A percentile compares a stretch with the other conserved stretches of the same genome.
phyloP scores from a whole-genome alignment of 2,113 vertebrate species.

The Otus sunia region DNA sequence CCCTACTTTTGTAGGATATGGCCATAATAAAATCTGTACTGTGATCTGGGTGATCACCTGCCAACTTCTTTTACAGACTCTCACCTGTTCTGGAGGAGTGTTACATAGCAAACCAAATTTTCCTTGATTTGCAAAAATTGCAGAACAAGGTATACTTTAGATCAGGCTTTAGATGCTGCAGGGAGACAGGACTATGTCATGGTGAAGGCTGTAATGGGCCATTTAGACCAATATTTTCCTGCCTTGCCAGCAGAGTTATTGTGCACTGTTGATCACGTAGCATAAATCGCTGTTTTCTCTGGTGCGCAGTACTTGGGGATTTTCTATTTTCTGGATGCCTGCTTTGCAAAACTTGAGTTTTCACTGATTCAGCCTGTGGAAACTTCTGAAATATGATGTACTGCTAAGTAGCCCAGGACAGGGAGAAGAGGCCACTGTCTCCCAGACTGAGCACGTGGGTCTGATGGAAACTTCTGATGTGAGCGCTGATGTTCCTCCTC shows the following conservation, averaged over 20 bases:
- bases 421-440: not conserved
- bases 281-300: not conserved
- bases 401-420: not conserved
- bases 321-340: not conserved
- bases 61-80: not conserved
- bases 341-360: not conserved
- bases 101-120: not conserved
- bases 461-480: not conserved
- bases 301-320: not conserved
- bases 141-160: not conserved
- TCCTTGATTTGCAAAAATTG: not conserved
- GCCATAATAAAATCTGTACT: not conserved
- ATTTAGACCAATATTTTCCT: not conserved
- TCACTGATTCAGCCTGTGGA: not conserved
- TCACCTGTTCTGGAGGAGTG: not conserved
- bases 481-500: not conserved
- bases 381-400: not conserved
- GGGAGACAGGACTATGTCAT: not conserved
- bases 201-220: not conserved
- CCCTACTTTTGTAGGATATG: not conserved
- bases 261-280: accelerated
- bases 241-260: not conserved
- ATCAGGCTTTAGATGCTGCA: not conserved
- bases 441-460: accelerated
- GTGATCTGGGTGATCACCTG: not conserved